Evolutionary conservation across 2,113 vertebrate genomes (phyloP).

Genomic region (Sigmodon hispidus): DNA sequence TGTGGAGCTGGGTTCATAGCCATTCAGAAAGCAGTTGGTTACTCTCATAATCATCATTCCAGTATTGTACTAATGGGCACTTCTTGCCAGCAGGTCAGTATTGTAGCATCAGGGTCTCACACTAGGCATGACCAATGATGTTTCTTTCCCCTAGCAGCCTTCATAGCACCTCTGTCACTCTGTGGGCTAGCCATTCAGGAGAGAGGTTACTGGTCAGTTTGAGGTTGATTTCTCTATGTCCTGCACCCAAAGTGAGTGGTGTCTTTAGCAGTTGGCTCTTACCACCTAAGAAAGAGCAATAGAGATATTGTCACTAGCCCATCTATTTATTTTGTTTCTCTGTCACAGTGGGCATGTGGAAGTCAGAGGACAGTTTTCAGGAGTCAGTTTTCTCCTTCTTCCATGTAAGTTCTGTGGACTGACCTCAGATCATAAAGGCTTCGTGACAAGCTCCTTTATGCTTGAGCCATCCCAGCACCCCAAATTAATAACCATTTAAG

Average conservation of each 20-base stretch:
- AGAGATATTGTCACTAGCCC: neutral
- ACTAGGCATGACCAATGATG: neutral
- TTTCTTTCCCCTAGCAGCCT: too few relatives aligned
- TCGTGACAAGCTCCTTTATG: neutral
- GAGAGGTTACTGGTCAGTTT: neutral
- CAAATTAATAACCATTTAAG: neutral
- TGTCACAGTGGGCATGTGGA: neutral
- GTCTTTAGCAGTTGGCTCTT: neutral
- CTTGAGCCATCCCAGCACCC: neutral
- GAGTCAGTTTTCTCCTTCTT: neutral
- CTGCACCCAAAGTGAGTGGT: too few relatives aligned
- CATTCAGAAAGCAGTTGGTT: neutral
- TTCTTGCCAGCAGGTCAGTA: neutral
- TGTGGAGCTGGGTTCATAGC: neutral
- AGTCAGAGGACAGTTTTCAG: neutral
- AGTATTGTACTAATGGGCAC: neutral
- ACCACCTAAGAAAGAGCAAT: neutral
- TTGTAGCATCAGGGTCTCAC: neutral
- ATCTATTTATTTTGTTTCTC: neutral
- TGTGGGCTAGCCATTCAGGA: neutral
- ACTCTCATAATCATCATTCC: neutral
- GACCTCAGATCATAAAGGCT: neutral
- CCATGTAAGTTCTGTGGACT: neutral
- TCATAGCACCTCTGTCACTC: neutral
- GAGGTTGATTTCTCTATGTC: neutral